phyloP scores from a whole-genome alignment of 2,888 invertebrate species.

The Drosophila mercatorum region DNA sequence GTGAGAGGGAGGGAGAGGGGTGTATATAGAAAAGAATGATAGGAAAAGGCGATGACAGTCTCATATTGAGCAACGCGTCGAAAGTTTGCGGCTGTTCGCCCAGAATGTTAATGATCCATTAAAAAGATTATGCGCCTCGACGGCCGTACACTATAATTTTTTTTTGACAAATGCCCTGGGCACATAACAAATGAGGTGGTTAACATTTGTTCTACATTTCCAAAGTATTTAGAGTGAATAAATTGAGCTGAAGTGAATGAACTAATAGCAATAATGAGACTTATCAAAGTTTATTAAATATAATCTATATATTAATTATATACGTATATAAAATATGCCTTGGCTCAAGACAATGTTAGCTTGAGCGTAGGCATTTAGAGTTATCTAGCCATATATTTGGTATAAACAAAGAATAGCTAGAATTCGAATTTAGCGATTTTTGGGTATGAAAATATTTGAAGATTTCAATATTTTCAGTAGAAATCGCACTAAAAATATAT shows the following conservation, averaged over 20 bases:
- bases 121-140: constrained; percentile 72
- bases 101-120: constrained; percentile 79
- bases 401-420: background rate
- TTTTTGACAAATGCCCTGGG: constrained; percentile 17
- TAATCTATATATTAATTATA: too few relatives aligned
- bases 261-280: background rate
- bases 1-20: constrained; percentile 24
- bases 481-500: background rate
- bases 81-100: constrained; percentile 53
- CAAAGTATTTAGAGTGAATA: too few relatives aligned
- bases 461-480: background rate
- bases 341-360: too few relatives aligned
- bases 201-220: constrained; percentile 1
- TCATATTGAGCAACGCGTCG: constrained; percentile 59
- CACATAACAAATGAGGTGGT: constrained; percentile 4
- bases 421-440: background rate
- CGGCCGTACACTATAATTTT: constrained; percentile 31
- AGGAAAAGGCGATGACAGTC: constrained; percentile 52
- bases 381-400: background rate
- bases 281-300: background rate
- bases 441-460: background rate
- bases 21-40: constrained; percentile 22
- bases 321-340: too few relatives aligned
- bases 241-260: background rate
- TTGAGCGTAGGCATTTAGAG: background rate